These are phyloP conservation scores for Hypsopygia costalis DNA, from an alignment of 2,888 invertebrate species.

Conservation along the genomic window DNA sequence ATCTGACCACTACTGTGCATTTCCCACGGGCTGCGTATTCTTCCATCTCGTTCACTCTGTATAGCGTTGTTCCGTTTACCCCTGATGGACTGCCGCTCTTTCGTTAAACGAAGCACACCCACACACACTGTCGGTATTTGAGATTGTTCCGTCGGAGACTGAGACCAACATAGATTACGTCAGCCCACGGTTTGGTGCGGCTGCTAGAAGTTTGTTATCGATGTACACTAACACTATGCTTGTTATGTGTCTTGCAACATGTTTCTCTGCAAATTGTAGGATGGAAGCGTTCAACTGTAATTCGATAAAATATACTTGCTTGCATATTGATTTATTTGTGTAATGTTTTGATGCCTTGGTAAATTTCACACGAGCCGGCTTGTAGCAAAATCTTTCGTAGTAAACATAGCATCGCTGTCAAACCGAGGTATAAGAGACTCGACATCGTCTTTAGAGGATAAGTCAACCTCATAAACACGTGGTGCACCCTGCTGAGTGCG, in stretches of 20 bases:
- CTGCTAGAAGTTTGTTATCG: slow-evolving; percentile 44
- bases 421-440: too few species aligned
- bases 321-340: background rate
- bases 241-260: slow-evolving; percentile 18
- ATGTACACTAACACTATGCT: slow-evolving; percentile 45
- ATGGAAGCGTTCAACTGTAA: slow-evolving; percentile 7
- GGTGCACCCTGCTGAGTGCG: too few species aligned
- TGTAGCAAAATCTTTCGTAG: too few species aligned
- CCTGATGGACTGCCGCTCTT: slow-evolving; percentile 78
- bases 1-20: slow-evolving; percentile 81
- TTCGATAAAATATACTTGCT: background rate
- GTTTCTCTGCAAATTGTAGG: slow-evolving; percentile 23
- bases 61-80: slow-evolving; percentile 53
- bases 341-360: background rate
- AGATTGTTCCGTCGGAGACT: slow-evolving; percentile 62
- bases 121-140: slow-evolving; percentile 78
- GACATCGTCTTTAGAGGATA: too few species aligned
- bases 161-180: slow-evolving; percentile 74
- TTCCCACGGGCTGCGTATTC: slow-evolving; percentile 76
- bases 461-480: too few species aligned
- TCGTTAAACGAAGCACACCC: slow-evolving; percentile 80
- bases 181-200: slow-evolving; percentile 49
- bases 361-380: too few species aligned
- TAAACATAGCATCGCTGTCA: too few species aligned
- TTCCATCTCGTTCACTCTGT: slow-evolving; percentile 43